These are phyloP conservation scores for Astyanax mexicanus DNA, from an alignment of 2,797 vertebrate genomes.

Conservation along the genomic window DNA sequence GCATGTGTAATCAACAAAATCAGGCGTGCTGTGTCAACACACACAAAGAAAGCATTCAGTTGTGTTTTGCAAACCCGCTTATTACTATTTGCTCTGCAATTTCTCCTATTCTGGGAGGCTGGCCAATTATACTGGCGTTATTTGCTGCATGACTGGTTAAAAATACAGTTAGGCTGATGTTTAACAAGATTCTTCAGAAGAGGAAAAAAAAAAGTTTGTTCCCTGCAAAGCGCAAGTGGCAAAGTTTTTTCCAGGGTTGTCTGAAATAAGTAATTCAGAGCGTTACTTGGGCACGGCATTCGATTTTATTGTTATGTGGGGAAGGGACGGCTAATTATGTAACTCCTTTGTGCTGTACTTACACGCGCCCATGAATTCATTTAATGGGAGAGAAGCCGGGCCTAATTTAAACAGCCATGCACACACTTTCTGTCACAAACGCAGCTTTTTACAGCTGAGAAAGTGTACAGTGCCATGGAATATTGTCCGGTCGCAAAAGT, in stretches of 20 bases:
- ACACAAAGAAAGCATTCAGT: not conserved
- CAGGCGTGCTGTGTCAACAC: not conserved
- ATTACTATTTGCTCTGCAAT: conserved; percentile 9
- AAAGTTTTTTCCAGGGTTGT: not conserved
- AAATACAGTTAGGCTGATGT: conserved; percentile 4
- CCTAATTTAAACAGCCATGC: not conserved
- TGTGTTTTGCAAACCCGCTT: not conserved
- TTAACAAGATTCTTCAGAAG: conserved; percentile 3
- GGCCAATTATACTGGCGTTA: not conserved
- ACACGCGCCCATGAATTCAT: not conserved
- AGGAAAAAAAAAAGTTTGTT: not conserved
- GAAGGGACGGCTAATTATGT: not conserved
- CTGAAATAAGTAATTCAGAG: not conserved
- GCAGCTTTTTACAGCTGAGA: not conserved
- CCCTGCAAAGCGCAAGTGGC: not conserved
- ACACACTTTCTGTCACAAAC: not conserved
- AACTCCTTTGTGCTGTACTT: conserved; percentile 7
- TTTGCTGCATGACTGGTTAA: conserved; percentile 1
- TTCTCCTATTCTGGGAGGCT: not conserved
- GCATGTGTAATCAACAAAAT: conserved; percentile 2
- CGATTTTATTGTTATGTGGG: not conserved
- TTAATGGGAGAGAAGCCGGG: not conserved
- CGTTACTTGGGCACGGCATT: not conserved
- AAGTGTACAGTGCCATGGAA: not conserved
- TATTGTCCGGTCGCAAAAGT: conserved; percentile 1